A percentile compares a stretch with the other conserved stretches of the same genome.
Evolutionary conservation across 2,797 vertebrate genomes (phyloP).

Genomic region (Sebastes iracundus): DNA sequence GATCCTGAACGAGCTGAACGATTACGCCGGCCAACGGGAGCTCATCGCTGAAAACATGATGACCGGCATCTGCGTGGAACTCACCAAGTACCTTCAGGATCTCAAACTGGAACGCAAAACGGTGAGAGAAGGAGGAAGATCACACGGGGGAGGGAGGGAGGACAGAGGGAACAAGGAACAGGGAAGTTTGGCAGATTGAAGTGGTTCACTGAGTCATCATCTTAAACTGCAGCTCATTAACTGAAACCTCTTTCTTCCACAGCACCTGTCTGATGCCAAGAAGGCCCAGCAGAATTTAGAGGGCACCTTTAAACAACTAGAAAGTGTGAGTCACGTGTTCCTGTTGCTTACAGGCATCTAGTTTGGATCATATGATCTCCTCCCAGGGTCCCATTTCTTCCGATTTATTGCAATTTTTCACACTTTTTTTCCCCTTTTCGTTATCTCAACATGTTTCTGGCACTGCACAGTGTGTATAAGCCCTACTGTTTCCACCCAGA

Average conservation of each 20-base stretch:
- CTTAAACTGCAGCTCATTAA: neutral
- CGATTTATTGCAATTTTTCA: too few relatives aligned
- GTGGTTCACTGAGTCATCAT: neutral
- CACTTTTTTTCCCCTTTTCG: too few relatives aligned
- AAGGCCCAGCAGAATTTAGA: constrained; percentile 90
- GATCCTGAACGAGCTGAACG: constrained; percentile 92
- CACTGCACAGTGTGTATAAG: too few relatives aligned
- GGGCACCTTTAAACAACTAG: constrained; percentile 86
- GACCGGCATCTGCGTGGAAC: constrained; percentile 85
- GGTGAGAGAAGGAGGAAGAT: constrained; percentile 76
- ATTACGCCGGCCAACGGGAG: constrained; percentile 94
- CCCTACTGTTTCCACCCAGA: too few relatives aligned
- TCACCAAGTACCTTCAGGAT: constrained; percentile 92
- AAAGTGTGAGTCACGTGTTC: constrained; percentile 81
- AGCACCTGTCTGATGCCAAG: constrained; percentile 87
- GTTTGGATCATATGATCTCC: neutral
- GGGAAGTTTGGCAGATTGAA: neutral
- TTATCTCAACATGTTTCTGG: too few relatives aligned
- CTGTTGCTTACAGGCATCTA: neutral
- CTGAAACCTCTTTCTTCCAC: constrained; percentile 20
- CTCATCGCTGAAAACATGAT: constrained; percentile 94
- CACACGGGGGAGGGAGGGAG: neutral
- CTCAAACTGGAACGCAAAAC: constrained; percentile 93
- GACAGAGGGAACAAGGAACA: neutral
- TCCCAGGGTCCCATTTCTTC: too few relatives aligned